Evolutionary conservation across 2,113 vertebrate genomes (phyloP), one percentile per base, ranked within the genome.

Genomic region (Edolisoma coerulescens): DNA sequence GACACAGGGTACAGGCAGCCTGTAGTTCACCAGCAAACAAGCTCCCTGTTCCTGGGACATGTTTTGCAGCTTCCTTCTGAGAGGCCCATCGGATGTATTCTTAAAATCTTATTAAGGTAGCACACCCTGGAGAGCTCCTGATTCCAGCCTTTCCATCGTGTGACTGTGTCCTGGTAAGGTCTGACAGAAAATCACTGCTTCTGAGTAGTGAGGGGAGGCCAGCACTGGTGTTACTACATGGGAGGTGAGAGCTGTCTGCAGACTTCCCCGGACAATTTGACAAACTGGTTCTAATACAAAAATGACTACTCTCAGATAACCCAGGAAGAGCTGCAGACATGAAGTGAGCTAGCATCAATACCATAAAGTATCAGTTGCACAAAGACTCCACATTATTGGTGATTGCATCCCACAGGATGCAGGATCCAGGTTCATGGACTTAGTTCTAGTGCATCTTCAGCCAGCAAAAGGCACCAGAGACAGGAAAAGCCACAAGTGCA

Each of bases 171-270:
- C 56, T 77, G 35, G 30, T 81, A 32, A 59, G 59, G 13, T 18
- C 59, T 37, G 84, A 85, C 90, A 96, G 95, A 93, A 97, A 96
- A 96, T 96, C 69, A 44, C 89, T 93, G 90, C 78, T 82, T 68
- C 83, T 64, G 71, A 87, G 45, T 12, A 82, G 86, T 28, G 50
- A 35, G 21, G 86, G 81, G 60, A 90, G 60, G 79, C 74, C 86
- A 93, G 88, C 75, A 87, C 65, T 69, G 50, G 65, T 60, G 91
- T 59, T 81, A 90, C 91, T 79, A 33, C 69, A 47, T 3, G 41
- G 93, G 94, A 95, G 70, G 73, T 4, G 13, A 92, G 45, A 93
- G 57, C 60, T 90, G 44, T 8, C 5, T 68, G 75, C 61, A 96
- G 49, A 73, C 57, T 84, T 59, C 65, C 68, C 89, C 30, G 37